Base-by-base conservation (phyloP, 2,113 vertebrate species). In the Azemiops feae region DNA sequence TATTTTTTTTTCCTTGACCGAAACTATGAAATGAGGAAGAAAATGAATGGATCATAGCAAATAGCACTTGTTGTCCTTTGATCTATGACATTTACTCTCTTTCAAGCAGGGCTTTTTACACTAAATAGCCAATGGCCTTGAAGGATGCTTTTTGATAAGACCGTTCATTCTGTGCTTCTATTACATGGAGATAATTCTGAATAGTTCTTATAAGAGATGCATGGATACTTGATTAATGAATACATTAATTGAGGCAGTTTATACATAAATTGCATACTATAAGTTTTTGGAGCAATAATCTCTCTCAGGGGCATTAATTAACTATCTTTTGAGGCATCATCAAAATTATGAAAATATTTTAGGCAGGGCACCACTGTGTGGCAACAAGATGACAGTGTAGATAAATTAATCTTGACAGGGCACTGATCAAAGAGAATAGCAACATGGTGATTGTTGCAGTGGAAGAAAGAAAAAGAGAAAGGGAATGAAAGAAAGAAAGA, bases 231-330 rank as follows among this genome's bases (percentile, higher is more conserved):
- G 94, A 60, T 52, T 12, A 92, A 91, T 43, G 54, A 87, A 4
- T 45, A 88, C 85, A 91, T 95, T 87, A 95, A 94, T 50, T 52
- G 25, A 87, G 89, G 53, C 18, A 53, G n/a, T 89, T 92, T 53
- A 95, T 96, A 95, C 96, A 94, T 93, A 91, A 43, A 81, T 90
- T 53, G 91, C 92, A 60, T 81, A 69, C 30, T 91, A 9, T 20
- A 7, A 52, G 91, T 0, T 25, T 47, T 57, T 86, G 14, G 74
- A 92, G 58, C 5, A 34, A 64, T 89, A 69, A 64, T 89, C 52
- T 45, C 50, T 89, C 74, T 43, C 27, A 54, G 85, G 8, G 23
- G 93, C 74, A 87, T 89, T 64, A 93, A 96, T 0, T 93, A 0
- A 43, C 92, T 47, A 88, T 53, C 25, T 93, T 92, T 0, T 0